These are phyloP conservation scores for Heterochromis multidens DNA, from an alignment of 2,113 vertebrate genomes.

Conservation along the genomic window DNA sequence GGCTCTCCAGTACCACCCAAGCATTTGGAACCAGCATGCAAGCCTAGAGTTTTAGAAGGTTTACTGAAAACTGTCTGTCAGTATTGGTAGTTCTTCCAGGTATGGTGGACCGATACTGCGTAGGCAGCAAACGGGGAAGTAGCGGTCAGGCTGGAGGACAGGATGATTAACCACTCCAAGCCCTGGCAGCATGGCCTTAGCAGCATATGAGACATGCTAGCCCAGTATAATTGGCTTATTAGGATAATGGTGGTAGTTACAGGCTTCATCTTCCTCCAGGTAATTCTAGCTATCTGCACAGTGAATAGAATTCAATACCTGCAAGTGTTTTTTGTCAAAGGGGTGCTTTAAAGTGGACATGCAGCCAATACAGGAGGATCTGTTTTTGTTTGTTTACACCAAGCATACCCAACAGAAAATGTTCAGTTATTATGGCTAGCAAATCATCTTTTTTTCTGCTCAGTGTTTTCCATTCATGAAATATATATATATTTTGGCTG, in stretches of 20 bases:
- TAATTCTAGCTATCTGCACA: constrained; percentile 58
- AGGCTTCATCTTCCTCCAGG: constrained; percentile 48
- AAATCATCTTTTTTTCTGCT: constrained; percentile 10
- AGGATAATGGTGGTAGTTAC: constrained; percentile 73
- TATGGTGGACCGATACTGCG: neutral
- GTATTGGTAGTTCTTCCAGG: constrained; percentile 5
- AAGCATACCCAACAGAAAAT: constrained; percentile 32
- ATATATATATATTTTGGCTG: constrained; percentile 34
- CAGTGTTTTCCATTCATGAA: constrained; percentile 46
- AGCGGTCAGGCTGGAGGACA: constrained; percentile 46
- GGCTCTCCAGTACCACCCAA: neutral
- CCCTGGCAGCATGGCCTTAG: constrained; percentile 28
- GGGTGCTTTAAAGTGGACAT: neutral
- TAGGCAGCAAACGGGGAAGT: constrained; percentile 23
- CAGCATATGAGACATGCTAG: constrained; percentile 30
- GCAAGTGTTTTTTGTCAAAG: constrained; percentile 45
- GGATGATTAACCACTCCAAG: constrained; percentile 61
- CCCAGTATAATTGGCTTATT: constrained; percentile 68
- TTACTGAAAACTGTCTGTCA: neutral
- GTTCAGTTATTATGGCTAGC: constrained; percentile 21
- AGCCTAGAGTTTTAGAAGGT: neutral
- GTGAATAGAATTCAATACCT: constrained; percentile 46
- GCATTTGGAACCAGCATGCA: neutral
- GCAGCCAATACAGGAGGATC: constrained; percentile 10
- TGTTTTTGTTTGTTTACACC: constrained; percentile 59